Evolutionary conservation across 2,888 invertebrate genomes (phyloP), one percentile per base, ranked within the genome.

Genomic region (Ennomos fuscantarius): DNA sequence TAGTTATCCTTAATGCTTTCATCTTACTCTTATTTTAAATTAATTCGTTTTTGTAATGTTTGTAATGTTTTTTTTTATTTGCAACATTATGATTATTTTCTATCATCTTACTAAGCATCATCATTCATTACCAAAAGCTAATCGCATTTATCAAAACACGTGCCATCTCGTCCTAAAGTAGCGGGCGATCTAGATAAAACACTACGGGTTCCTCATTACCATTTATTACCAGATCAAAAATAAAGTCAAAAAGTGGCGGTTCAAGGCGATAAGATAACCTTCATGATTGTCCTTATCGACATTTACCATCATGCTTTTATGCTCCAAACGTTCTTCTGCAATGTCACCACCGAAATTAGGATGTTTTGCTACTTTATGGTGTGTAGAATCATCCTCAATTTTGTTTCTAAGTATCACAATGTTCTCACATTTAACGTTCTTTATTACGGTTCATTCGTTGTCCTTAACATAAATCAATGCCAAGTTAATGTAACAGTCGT

Each of bases 201-300:
- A 60, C 75, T 78, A 79, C 78, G 77, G 76, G 76, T 77, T 71
- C 67, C 70, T 72, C 73, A 81, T 86, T 82, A 81, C 76, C 79
- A 82, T 84, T 71, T 77, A 76, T 81, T 81, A 79, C 72, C 71
- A 68, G 78, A 75, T 80, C 75, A 78, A 78, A 81, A 79, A 78
- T 81, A 79, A 76, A 72, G 78, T 76, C 76, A 81, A 86, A 77
- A 86, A 81, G 76, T 77, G 72, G 72, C 72, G 74, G 88, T 89
- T 89, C 87, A 90, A 89, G 91, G 89, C 67, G 73, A 68, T 62
- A 60, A 79, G 89, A 89, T 89, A 84, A 86, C 91, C 90, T 90
- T 81, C 81, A 67, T 70, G 87, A 86, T 86, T 84, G 77, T 81
- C 80, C 79, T 84, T 87, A 87, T 88, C 85, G 54, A 67, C 68